Evolutionary conservation across 2,797 vertebrate species (phyloP).

Genomic region (Petrocephalus sullivani): DNA sequence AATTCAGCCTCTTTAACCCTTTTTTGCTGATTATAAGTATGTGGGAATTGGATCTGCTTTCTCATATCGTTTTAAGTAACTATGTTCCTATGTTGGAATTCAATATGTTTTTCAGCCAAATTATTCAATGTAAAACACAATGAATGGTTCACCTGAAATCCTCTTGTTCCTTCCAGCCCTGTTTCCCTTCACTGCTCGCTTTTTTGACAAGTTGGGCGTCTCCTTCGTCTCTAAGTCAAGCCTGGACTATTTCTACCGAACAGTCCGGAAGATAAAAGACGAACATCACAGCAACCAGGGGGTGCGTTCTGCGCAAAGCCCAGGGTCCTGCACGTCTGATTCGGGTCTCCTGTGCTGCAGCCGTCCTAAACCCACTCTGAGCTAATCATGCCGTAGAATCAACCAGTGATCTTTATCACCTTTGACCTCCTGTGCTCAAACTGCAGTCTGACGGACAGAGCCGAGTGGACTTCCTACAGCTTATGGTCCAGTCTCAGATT

Average conservation of each 20-base stretch:
- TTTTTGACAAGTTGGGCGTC: conserved; percentile 53
- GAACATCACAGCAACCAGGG: neutral
- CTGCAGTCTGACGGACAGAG: neutral
- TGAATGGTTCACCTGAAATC: neutral
- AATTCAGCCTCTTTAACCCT: conserved; percentile 47
- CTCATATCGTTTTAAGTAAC: neutral
- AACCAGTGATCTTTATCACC: neutral
- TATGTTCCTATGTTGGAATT: neutral
- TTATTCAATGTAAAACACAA: neutral
- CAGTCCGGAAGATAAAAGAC: neutral
- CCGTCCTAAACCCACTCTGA: neutral
- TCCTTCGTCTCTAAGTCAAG: conserved; percentile 35
- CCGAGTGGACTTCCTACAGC: neutral
- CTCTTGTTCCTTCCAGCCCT: conserved; percentile 46
- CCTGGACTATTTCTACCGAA: conserved; percentile 58
- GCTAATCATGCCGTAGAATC: neutral
- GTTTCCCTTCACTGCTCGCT: conserved; percentile 47
- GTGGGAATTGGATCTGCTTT: conserved; percentile 19
- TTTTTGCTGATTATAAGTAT: conserved; percentile 40
- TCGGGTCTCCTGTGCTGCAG: neutral
- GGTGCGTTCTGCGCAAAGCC: neutral
- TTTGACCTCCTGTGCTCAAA: neutral
- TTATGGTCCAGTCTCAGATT: neutral
- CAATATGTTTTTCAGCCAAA: neutral
- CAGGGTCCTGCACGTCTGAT: neutral